Evolutionary conservation across 1,140 invertebrate species (phyloP), one percentile per base, ranked within the genome.

Genomic region (Asobara japonica): DNA sequence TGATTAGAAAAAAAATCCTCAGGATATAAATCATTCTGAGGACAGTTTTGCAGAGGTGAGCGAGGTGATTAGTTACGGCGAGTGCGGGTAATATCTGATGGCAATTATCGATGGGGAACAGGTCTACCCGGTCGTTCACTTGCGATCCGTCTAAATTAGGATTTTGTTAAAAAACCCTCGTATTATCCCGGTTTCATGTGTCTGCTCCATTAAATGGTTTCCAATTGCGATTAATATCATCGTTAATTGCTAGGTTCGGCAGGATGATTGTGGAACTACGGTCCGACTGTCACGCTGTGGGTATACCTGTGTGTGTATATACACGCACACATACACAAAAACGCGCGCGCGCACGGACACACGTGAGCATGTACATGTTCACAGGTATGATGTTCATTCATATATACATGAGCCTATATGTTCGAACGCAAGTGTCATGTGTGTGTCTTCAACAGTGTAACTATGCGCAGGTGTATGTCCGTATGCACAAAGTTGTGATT

Each of bases 221-320:
- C 41, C 36, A 69, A 74, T 74, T 69, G 65, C 72, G 27, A 38
- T 69, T 65, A 65, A 65, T 69, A 61, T 65, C 20, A 48, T 45
- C 66, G 60, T 48, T 74, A 74, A 74, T 69, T 69, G 56, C 16
- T 48, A 8, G 29, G 31, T 60, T 22, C 31, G 38, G 13, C 2
- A 41, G 18, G 51, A 56, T 56, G 3, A 56, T 56, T 6, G 20
- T 18, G 51, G 51, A 56, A 56, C 13, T 56, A 56, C 51, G 51
- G 51, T 56, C 22, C 25, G 51, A 5, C 18, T 56, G 51, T n/a
- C n/a, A n/a, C n/a, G n/a, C n/a, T n/a, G n/a, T n/a, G n/a, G n/a
- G n/a, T n/a, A n/a, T n/a, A n/a, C n/a, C n/a, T n/a, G n/a, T n/a
- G n/a, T n/a, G n/a, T n/a, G n/a, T n/a, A n/a, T n/a, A n/a, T n/a